Evolutionary conservation across 2,113 vertebrate species (phyloP), one percentile per base, ranked within the genome.

Genomic region (Heteronetta atricapilla): DNA sequence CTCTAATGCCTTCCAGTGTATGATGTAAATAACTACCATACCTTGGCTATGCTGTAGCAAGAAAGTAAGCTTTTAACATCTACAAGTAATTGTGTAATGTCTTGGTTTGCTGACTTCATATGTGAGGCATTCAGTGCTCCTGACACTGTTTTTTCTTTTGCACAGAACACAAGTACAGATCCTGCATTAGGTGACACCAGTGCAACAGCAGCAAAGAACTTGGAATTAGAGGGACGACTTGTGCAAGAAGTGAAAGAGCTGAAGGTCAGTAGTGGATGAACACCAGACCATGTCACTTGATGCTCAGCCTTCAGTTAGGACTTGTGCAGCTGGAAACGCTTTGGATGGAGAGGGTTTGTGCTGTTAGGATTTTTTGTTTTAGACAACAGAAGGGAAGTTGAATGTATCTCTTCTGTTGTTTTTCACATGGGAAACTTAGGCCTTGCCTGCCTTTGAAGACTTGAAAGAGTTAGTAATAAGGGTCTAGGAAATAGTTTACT

Each of bases 201-300:
- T 29, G 33, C 69, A 52, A 62, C 92, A 34, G 40, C 92, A 42
- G 89, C 90, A 5, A 97, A 93, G 83, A 91, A 91, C 76, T 87
- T 97, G 1, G 98, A 99, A 40, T 17, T 98, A 19, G 98, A 99
- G 88, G 98, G 97, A 75, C 98, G 97, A 50, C 97, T 99, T 1
- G 95, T 97, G 20, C 96, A 98, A 29, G 99, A 99, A 82, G 97
- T 97, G 5, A 97, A 98, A 94, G 98, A 97, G 72, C 88, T 99
- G 68, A 98, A 99, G 98, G 99, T 99, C 58, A 21, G 91, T 94
- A 52, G 36, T 33, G 60, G n/a, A n/a, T 50, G 60, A 91, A 46
- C 33, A 50, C 26, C 19, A 42, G 58, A 33, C 11, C 2, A 28
- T 46, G n/a, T 60, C 15, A 10, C 3, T 31, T 15, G 8, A 7